A percentile compares a stretch with the other conserved stretches of the same genome.
Evolutionary conservation across 2,113 vertebrate species (phyloP).

Genomic region (Limnothrissa miodon): DNA sequence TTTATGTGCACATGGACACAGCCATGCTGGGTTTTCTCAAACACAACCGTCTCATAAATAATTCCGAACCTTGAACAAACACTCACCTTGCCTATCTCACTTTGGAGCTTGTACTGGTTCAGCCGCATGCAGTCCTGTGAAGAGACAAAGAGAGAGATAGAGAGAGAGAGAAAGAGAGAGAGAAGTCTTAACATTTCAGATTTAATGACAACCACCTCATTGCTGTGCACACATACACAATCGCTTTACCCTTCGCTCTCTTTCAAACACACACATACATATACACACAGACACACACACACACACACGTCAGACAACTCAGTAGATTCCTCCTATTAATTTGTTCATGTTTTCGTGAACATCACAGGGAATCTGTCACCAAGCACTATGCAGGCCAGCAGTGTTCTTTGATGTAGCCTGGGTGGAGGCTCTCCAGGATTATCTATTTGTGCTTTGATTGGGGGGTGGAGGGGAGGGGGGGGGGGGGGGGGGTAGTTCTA

Average conservation of each 20-base stretch:
- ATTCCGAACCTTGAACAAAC: background rate
- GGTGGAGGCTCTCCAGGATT: too few species aligned
- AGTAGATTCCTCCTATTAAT: too few species aligned
- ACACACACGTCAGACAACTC: background rate
- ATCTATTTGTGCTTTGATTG: too few species aligned
- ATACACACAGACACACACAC: background rate
- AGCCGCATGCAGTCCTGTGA: constrained; percentile 6
- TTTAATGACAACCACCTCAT: background rate
- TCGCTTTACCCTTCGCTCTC: too few species aligned
- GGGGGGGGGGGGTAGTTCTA: too few species aligned
- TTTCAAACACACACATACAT: background rate
- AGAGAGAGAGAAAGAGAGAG: background rate
- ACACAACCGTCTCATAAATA: background rate
- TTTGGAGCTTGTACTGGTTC: constrained; percentile 9
- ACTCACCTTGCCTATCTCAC: constrained; percentile 11
- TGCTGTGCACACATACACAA: background rate
- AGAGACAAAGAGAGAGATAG: background rate
- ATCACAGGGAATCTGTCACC: too few species aligned
- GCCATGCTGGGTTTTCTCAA: background rate
- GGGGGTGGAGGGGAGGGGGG: too few species aligned
- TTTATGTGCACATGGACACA: background rate
- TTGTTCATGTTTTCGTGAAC: too few species aligned
- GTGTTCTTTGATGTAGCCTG: too few species aligned
- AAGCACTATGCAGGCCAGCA: too few species aligned
- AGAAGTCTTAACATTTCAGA: background rate